Evolutionary conservation across 2,113 vertebrate genomes (phyloP), one percentile per base, ranked within the genome.

Genomic region (Campylomormyrus tamandua): DNA sequence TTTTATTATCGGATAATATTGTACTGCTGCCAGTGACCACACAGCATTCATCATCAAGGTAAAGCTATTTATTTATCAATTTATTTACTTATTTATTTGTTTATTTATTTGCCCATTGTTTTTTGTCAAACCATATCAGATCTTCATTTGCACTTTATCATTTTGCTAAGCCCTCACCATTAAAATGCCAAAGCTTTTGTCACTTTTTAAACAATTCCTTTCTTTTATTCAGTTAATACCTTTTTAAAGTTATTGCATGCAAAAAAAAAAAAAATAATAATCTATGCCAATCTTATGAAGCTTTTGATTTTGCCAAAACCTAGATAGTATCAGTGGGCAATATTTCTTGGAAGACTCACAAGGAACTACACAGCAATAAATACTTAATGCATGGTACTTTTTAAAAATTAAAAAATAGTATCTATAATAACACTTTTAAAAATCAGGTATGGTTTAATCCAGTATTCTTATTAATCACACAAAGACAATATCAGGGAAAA

Each of bases 391-490:
- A 97, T 97, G 97, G 95, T 96, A 96, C 96, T 97, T 97, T 88
- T 97, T 97, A 94, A 96, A 96, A 94, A 91, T 95, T 94, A 95
- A 95, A 94, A 95, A 95, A 95, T 96, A 97, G 96, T 96, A 96
- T 95, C 94, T 96, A 96, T 96, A 96, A 95, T 83, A 84, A 84
- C 96, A 96, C 96, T 95, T 95, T 91, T 92, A 93, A 94, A 95
- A 97, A 97, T 97, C 96, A 97, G 97, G 97, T 97, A 96, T 95
- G 95, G 96, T 96, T 96, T 95, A 96, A 96, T 96, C 96, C 96
- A 96, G 89, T 94, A 93, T 94, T 94, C 93, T 92, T 96, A 96
- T 93, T 97, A 97, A 96, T 96, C 94, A 96, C 94, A 94, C 95
- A 95, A 92, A 95, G 95, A 92, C 95, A 95, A 97, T 95, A 97